Evolutionary conservation across 2,113 vertebrate genomes (phyloP).

Genomic region (Aegypius monachus): DNA sequence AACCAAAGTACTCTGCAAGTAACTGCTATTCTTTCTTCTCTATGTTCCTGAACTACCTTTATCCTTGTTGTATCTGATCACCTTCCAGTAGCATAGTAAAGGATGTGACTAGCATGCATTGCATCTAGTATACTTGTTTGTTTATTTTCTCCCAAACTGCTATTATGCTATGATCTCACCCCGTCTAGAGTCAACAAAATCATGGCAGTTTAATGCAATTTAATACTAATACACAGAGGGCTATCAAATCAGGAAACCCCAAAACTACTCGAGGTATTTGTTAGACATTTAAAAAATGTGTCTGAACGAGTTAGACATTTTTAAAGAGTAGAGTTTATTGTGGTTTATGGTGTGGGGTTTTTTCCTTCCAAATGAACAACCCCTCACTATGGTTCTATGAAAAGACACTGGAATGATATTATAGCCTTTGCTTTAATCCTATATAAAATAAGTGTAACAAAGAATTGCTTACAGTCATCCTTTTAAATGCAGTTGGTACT

Average conservation of each 20-base stretch:
- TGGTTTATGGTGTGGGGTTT: not conserved
- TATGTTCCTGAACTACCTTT: not conserved
- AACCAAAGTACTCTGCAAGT: slow-evolving; percentile 7
- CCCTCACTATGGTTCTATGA: not conserved
- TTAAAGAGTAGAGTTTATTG: not conserved
- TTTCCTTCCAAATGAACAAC: not conserved
- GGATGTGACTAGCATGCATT: not conserved
- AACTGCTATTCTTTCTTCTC: not conserved
- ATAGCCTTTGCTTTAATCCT: not conserved
- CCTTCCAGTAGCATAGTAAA: not conserved
- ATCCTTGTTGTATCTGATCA: not conserved
- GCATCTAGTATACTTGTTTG: not conserved
- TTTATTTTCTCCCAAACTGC: not conserved
- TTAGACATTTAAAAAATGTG: not conserved
- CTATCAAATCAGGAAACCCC: not conserved
- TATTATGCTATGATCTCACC: not conserved
- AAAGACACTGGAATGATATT: not conserved
- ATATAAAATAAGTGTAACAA: not conserved
- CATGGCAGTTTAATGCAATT: not conserved
- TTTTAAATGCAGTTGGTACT: not conserved
- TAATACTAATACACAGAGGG: not conserved
- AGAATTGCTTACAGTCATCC: not conserved
- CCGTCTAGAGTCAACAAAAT: not conserved
- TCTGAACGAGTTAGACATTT: not conserved
- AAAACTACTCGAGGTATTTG: not conserved